Evolutionary conservation across 2,797 vertebrate genomes (phyloP).

Genomic region (Heteromormyrus szaboi): DNA sequence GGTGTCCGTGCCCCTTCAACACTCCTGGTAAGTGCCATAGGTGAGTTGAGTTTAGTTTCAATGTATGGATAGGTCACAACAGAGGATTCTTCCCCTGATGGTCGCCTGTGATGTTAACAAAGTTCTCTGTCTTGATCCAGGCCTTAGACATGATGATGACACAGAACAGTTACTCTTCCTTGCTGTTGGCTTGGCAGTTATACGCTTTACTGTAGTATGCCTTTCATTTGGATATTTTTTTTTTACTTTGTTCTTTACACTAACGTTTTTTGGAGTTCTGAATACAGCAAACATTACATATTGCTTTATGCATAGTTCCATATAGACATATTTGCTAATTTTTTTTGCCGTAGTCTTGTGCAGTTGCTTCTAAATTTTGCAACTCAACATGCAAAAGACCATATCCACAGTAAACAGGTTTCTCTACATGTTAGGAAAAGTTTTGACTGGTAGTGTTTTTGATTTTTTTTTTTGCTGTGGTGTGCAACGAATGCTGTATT

Average conservation of each 20-base stretch:
- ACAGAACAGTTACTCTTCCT: background rate
- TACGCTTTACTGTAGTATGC: background rate
- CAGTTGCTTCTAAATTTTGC: background rate
- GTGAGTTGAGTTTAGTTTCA: background rate
- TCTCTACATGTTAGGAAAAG: background rate
- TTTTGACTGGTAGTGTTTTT: background rate
- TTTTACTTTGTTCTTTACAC: background rate
- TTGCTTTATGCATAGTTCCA: background rate
- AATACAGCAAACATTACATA: background rate
- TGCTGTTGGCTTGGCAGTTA: background rate
- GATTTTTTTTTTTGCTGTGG: background rate
- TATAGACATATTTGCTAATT: background rate
- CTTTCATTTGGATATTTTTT: background rate
- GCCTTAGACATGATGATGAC: background rate
- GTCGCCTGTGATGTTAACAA: background rate
- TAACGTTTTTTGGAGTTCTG: background rate
- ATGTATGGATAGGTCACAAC: background rate
- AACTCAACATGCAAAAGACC: background rate
- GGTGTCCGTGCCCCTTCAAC: background rate
- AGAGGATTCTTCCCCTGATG: background rate
- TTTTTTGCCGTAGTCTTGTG: background rate
- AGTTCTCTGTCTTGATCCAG: background rate
- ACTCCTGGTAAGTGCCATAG: background rate
- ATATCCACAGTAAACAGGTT: background rate
- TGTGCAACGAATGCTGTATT: background rate